Evolutionary conservation across 2,888 invertebrate genomes (phyloP).

Genomic region (Alsophila aescularia): DNA sequence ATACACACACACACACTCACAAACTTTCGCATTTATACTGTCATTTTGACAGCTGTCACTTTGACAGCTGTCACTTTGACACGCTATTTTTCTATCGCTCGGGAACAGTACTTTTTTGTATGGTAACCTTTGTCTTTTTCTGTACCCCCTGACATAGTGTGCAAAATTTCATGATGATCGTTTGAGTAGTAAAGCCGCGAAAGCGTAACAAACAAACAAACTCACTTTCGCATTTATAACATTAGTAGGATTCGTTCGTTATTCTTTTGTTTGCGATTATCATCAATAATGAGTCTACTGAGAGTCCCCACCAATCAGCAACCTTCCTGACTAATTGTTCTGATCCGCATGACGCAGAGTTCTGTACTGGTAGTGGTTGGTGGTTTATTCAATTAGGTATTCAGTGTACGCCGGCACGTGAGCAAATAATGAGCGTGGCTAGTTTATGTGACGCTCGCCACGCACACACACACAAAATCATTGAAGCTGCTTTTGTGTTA

Average conservation of each 20-base stretch:
- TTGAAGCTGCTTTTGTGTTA: constrained; percentile 30
- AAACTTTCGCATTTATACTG: too few relatives aligned
- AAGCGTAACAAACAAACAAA: too few relatives aligned
- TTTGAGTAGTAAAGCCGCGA: too few relatives aligned
- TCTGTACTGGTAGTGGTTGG: constrained; percentile 48
- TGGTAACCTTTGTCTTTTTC: too few relatives aligned
- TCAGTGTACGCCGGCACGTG: constrained; percentile 45
- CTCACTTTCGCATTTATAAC: too few relatives aligned
- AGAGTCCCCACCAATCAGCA: constrained; percentile 11
- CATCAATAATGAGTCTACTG: neutral
- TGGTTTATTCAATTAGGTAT: constrained; percentile 58
- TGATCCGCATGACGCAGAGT: constrained; percentile 38
- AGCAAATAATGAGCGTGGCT: constrained; percentile 44
- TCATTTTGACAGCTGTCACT: too few relatives aligned
- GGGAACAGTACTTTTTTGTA: too few relatives aligned
- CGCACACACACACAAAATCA: constrained; percentile 37
- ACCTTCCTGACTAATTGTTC: constrained; percentile 21
- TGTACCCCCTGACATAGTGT: too few relatives aligned
- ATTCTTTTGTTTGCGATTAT: neutral
- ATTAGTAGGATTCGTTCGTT: neutral
- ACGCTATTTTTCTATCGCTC: too few relatives aligned
- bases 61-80: too few relatives aligned
- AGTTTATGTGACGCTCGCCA: constrained; percentile 39
- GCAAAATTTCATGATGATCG: too few relatives aligned
- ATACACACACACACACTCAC: too few relatives aligned